A percentile compares a stretch with the other conserved stretches of the same genome.
phyloP scores from a whole-genome alignment of 2,113 vertebrate genomes.

The Craseonycteris thonglongyai region DNA sequence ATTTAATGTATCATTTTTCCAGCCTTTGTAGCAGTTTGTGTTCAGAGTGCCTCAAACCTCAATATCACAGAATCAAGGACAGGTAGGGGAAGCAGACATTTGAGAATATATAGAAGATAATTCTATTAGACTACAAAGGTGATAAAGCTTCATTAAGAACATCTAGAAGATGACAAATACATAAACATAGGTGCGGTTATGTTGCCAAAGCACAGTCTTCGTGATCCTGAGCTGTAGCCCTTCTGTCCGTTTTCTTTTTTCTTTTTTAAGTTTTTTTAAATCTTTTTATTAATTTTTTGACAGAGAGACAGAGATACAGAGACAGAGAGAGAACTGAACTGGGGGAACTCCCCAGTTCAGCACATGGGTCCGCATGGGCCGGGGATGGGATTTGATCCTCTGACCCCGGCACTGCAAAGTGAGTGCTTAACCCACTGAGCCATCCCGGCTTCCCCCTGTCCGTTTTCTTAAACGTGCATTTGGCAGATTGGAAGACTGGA shows the following conservation, averaged over 20 bases:
- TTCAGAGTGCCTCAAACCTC: constrained; percentile 17
- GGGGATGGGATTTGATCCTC: no score
- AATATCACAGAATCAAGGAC: not conserved
- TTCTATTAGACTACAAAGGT: not conserved
- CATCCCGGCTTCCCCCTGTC: no score
- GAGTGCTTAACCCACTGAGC: no score
- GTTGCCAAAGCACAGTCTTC: not conserved
- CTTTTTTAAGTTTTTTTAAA: no score
- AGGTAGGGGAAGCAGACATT: not conserved
- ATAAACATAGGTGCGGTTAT: not conserved
- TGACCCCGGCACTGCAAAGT: no score
- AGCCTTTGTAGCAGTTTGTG: not conserved
- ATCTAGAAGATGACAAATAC: not conserved
- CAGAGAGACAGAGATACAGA: no score
- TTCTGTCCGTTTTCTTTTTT: not conserved
- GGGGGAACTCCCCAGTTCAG: no score
- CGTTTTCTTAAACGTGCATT: not conserved
- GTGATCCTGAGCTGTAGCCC: not conserved
- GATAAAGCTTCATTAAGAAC: not conserved
- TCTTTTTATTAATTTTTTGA: no score
- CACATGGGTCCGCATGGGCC: no score
- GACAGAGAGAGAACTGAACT: no score
- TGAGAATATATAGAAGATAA: not conserved
- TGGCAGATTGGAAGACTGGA: not conserved
- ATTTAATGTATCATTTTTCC: constrained; percentile 41